Evolutionary conservation across 2,113 vertebrate genomes (phyloP).

Genomic region (Indri indri): DNA sequence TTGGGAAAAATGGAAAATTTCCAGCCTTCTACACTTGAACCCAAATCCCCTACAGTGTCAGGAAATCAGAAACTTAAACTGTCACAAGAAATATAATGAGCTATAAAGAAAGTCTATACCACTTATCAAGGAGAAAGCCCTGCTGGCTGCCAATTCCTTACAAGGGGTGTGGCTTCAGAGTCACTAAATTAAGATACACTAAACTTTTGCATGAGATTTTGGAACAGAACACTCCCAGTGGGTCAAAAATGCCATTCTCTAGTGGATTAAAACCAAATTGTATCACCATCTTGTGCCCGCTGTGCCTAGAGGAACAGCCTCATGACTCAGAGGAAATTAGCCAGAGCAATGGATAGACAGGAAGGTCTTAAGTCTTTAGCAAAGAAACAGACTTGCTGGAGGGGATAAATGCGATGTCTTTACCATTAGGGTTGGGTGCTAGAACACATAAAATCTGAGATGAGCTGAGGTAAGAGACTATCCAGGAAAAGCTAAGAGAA

Average conservation of each 20-base stretch:
- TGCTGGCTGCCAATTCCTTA: not conserved
- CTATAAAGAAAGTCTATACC: not conserved
- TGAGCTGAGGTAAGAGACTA: not conserved
- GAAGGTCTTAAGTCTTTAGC: not conserved
- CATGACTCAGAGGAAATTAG: not conserved
- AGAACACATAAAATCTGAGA: not conserved
- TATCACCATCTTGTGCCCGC: not conserved
- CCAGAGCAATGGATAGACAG: not conserved
- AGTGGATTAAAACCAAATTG: not conserved
- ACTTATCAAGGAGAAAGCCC: not conserved
- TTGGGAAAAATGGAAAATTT: conserved; percentile 27
- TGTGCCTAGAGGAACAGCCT: not conserved
- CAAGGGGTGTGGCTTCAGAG: not conserved
- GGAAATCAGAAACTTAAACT: conserved; percentile 58
- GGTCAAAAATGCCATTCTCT: not conserved
- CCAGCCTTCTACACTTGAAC: conserved; percentile 46
- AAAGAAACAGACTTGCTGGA: not conserved
- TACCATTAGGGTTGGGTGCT: not conserved
- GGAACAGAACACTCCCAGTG: not conserved
- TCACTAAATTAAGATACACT: not conserved
- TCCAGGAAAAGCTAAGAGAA: not conserved
- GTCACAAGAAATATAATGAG: conserved; percentile 30
- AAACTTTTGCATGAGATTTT: not conserved
- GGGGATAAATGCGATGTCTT: not conserved
- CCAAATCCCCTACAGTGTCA: not conserved